Evolutionary conservation across 2,113 vertebrate genomes (phyloP), one percentile per base, ranked within the genome.

Genomic region (Chaetodon trifascialis): DNA sequence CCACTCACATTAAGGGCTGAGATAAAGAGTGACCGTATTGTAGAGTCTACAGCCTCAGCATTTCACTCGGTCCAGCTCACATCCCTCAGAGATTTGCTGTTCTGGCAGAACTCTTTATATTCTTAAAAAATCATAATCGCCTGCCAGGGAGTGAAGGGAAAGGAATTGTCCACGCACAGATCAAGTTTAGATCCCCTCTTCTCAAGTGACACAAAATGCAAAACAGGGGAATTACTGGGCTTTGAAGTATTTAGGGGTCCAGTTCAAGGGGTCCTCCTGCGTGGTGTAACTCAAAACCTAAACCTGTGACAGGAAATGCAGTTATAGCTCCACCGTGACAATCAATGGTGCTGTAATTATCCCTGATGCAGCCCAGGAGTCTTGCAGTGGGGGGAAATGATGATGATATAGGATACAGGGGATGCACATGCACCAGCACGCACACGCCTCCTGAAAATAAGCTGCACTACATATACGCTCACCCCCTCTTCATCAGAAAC

Each of bases 271-370:
- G 72, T 81, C 85, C 85, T 86, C 76, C 40, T 73, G 81, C 58
- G 78, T 40, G 70, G 75, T 73, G 87, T 79, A 88, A 93, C 70
- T 83, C 59, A 79, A 92, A 72, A 84, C 83, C 49, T 71, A 42
- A 84, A 78, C 63, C 80, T 68, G 59, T 42, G 80, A 87, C 77
- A 91, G 80, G 88, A 87, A 70, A 85, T 81, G 63, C 80, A 79
- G 44, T 80, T 83, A 79, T 65, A 84, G 65, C 40, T 72, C 86
- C 84, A 52, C 64, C 77, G 44, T 74, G 82, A 91, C 87, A 91
- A 83, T 92, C 82, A 86, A 38, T 56, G 46, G 67, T 40, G 62
- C 56, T 84, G 73, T 73, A 90, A 85, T 93, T 89, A 90, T 84
- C 80, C 52, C 68, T 73, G 79, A 86, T 85, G 64, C 69, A 87